These are phyloP conservation scores for Clunio marinus DNA, from an alignment of 2,888 invertebrate genomes.

Conservation along the genomic window DNA sequence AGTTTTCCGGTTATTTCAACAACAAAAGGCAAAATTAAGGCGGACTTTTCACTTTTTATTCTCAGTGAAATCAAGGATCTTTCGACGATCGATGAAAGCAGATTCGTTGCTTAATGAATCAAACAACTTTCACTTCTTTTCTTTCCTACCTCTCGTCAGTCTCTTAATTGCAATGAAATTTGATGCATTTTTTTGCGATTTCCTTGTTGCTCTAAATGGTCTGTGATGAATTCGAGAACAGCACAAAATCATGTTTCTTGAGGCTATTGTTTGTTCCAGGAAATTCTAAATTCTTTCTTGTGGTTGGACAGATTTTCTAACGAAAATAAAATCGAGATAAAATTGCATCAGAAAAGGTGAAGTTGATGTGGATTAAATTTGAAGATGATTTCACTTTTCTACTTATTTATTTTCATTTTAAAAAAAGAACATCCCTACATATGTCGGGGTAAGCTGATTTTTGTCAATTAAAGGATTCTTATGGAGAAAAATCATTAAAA, in stretches of 20 bases:
- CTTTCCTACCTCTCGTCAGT: background rate
- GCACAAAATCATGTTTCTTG: too few species aligned
- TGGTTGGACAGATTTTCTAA: conserved; percentile 6
- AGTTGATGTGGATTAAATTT: too few species aligned
- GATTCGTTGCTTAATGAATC: background rate
- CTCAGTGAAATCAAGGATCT: conserved; percentile 3
- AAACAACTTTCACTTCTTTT: conserved; percentile 6
- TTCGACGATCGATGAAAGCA: background rate
- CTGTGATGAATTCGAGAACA: background rate
- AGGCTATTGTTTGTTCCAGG: conserved; percentile 7
- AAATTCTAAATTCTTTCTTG: background rate
- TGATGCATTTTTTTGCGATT: conserved; percentile 6
- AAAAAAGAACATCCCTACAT: too few species aligned
- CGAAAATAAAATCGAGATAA: background rate
- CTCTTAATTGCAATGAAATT: background rate
- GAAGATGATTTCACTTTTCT: too few species aligned
- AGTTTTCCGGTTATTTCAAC: background rate
- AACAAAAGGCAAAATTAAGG: conserved; percentile 2
- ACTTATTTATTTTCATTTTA: too few species aligned
- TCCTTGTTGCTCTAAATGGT: background rate
- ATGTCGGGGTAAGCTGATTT: too few species aligned
- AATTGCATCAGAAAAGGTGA: background rate
- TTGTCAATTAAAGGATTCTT: too few species aligned
- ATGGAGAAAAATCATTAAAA: too few species aligned
- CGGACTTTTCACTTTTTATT: too few species aligned